These are phyloP conservation scores for Gambusia holbrooki DNA, from an alignment of 2,113 vertebrate species.

Conservation along the genomic window DNA sequence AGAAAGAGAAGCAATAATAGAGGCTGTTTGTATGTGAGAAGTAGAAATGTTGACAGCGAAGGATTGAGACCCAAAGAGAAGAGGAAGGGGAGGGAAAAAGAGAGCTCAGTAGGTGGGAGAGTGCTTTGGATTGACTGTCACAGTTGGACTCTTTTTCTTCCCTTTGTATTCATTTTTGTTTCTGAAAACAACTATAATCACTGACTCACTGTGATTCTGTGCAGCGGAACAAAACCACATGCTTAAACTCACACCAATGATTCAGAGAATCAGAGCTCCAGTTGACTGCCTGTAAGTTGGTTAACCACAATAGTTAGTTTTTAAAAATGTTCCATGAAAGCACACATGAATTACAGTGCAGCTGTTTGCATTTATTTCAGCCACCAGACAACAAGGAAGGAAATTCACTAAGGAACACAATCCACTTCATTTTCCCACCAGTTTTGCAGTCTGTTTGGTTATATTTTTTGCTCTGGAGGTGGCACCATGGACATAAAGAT, in stretches of 20 bases:
- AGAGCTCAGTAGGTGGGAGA: constrained; percentile 68
- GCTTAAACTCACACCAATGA: constrained; percentile 15
- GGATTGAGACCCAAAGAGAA: constrained; percentile 56
- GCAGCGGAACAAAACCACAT: constrained; percentile 33
- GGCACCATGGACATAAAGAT: not conserved
- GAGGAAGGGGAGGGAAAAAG: constrained; percentile 30
- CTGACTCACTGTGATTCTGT: constrained; percentile 56
- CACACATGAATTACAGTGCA: not conserved
- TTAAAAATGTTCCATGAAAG: not conserved
- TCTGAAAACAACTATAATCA: constrained; percentile 77
- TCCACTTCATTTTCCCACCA: not conserved
- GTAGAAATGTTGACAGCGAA: constrained; percentile 35
- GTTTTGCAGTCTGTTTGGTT: too few relatives aligned
- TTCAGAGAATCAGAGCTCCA: not conserved
- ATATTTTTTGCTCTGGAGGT: too few relatives aligned
- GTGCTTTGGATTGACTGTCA: constrained; percentile 72
- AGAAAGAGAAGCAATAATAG: constrained; percentile 47
- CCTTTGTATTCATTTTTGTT: constrained; percentile 67
- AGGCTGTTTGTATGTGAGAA: constrained; percentile 59
- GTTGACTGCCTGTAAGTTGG: constrained; percentile 9
- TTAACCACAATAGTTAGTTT: not conserved
- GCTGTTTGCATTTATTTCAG: not conserved
- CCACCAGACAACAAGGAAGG: not conserved
- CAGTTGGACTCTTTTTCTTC: constrained; percentile 62
- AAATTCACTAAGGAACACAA: not conserved